Conservation (phyloP, 2,113 vertebrate species). For the Carollia perspicillata region DNA sequence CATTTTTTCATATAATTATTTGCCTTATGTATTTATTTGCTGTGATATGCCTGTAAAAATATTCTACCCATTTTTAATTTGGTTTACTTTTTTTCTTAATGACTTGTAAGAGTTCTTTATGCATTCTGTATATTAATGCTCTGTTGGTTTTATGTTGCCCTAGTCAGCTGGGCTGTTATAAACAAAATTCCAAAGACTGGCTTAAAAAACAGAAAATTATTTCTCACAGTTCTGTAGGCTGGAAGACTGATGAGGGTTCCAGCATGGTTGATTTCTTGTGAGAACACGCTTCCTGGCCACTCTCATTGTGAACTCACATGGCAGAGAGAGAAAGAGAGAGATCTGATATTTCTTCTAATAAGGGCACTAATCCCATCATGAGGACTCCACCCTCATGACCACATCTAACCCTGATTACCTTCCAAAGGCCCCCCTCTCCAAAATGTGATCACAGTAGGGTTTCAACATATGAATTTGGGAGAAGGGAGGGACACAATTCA, state of each 20-base stretch:
- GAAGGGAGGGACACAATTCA: not conserved
- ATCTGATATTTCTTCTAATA: not conserved
- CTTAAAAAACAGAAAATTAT: not conserved
- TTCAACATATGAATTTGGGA: not conserved
- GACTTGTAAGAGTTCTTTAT: not conserved
- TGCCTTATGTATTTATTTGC: not conserved
- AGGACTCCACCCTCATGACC: not conserved
- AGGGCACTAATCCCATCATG: not conserved
- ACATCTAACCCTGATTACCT: not conserved
- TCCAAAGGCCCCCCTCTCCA: not conserved
- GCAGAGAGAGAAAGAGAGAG: not conserved
- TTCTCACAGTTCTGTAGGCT: not conserved
- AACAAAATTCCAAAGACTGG: not conserved
- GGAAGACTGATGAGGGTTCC: not conserved
- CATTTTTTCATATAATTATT: not conserved
- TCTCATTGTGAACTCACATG: not conserved
- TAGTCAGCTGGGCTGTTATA: not conserved
- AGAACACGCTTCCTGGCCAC: not conserved
- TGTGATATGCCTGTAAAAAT: not conserved
- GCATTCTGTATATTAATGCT: not conserved
- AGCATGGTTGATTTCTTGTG: not conserved
- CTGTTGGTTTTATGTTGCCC: not conserved
- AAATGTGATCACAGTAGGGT: not conserved
- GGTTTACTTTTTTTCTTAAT: not conserved
- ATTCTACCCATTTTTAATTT: conserved; percentile 43